Base-by-base conservation (phyloP, 1,140 invertebrate genomes). In the Doryteuthis pealeii region DNA sequence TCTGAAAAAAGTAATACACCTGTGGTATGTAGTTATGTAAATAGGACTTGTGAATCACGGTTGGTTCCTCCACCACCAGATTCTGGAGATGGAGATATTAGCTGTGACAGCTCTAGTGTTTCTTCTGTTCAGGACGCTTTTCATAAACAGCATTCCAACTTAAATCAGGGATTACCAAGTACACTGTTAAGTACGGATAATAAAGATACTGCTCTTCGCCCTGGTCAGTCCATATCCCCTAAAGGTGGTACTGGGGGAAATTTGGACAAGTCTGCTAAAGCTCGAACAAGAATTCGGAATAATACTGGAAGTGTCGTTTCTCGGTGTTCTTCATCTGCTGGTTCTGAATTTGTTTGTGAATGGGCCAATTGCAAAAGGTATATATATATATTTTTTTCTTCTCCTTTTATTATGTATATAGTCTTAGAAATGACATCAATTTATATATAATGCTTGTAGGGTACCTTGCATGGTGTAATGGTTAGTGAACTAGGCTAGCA, bases 331-430 rank as follows among this genome's bases (percentile, higher is more conserved):
- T n/a, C 77, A 65, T 74, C 80, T 3, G 67, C 77, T 22, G 66
- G 73, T 30, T 74, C 80, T 75, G 82, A 86, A 33, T 86, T 81
- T 73, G 79, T 86, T 75, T 88, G 87, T 82, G 85, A 88, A 82
- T 88, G 87, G 87, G 78, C 76, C 40, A 79, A 80, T 40, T 88
- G 87, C 77, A 81, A 82, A 79, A 81, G 80, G 84, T 86, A 83
- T 81, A 81, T 79, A 26, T n/a, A 71, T 58, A 8, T 67, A 28
- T 49, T 43, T 70, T 72, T 69, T 70, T 1, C 10, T 26, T 40
- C 4, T 40, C 10, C 10, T 3, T 40, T 40, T 40, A 5, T 40
- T 40, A n/a, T n/a, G n/a, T n/a, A n/a, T n/a, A n/a, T n/a, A n/a
- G n/a, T n/a, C n/a, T n/a, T n/a, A n/a, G n/a, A n/a, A n/a, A n/a